Evolutionary conservation across 2,888 invertebrate species (phyloP), one percentile per base, ranked within the genome.

Genomic region (Platerodrilus igneus): DNA sequence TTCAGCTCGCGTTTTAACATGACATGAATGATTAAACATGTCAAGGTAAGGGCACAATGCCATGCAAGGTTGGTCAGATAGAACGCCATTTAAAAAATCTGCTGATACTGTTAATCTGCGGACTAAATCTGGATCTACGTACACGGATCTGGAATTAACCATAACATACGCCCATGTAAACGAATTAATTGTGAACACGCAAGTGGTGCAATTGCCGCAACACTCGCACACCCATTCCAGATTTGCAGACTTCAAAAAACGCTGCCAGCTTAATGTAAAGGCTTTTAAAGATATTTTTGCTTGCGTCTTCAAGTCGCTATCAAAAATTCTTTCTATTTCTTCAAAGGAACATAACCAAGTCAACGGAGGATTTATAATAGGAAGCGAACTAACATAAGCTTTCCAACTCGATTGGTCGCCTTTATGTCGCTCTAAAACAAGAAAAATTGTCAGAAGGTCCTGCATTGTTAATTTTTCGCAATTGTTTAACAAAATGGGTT

Each of bases 31-130:
- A 71, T 94, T 94, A 47, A 94, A 84, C 70, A 94, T 78, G 66
- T 94, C 94, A 42, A 94, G 71, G 63, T 83, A 89, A 0, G 94
- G 94, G 45, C 88, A 90, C 30, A 94, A 66, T 3, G 90, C 91
- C 67, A 82, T 74, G 48, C 74, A 74, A 15, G 79, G 76, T 50
- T 74, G 73, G 62, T 81, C 81, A 47, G 64, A 68, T 41, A 82
- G 64, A 17, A 75, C 45, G 2, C 48, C 19, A 25, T 55, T 52
- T 23, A 64, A 60, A 9, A 18, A 28, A 17, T 31, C 29, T 21
- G 45, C 41, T 11, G 42, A 23, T 30, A 69, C 58, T 14, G 71
- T 56, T 11, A 70, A 58, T 42, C 64, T 61, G 17, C 73, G 58
- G 30, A 71, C 63, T 33, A 74, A 67, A 43, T 67, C 60, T 21